Evolutionary conservation across 2,797 vertebrate species (phyloP), one percentile per base, ranked within the genome.

Genomic region (Sebastes iracundus): DNA sequence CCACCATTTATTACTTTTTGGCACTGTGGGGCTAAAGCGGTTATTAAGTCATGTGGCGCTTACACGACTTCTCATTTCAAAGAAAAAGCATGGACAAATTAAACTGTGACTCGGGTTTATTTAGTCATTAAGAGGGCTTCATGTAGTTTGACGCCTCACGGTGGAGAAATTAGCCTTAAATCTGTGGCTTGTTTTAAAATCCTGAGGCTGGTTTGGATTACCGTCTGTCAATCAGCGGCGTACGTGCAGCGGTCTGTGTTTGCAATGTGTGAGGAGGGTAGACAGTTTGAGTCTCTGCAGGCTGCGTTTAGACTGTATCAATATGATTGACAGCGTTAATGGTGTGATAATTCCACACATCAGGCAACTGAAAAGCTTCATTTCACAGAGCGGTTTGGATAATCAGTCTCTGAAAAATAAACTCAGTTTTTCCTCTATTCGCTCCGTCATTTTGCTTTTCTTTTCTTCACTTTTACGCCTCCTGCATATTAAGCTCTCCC

Each of bases 301-400:
- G 82, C 82, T 74, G n/a, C 49, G 18, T 79, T 89, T 74, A 88
- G 78, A 80, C 82, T 79, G 59, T 83, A 82, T 86, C 81, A 63
- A n/a, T 68, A 35, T 93, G 93, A 94, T 83, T 94, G 92, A 91
- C 91, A 90, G 88, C 66, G n/a, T 86, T 93, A 94, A 93, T 91
- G 88, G 82, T 75, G 79, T 82, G 83, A 90, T 93, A 87, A 93
- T 93, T 90, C 90, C 77, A 87, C 89, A 90, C 92, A 91, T 92
- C 90, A 92, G 86, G 91, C 87, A 60, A 78, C 81, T 80, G 77
- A 84, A 84, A 90, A 88, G 91, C 88, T 80, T 88, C 78, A 83
- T 89, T 92, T 93, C 88, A 88, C 89, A 56, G 20, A 63, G 68
- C 59, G 10, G 65, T 88, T 86, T 80, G 69, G 74, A 85, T 91